A percentile compares a stretch with the other conserved stretches of the same genome.
Evolutionary conservation across 2,797 vertebrate genomes (phyloP).

Genomic region (Netta rufina): DNA sequence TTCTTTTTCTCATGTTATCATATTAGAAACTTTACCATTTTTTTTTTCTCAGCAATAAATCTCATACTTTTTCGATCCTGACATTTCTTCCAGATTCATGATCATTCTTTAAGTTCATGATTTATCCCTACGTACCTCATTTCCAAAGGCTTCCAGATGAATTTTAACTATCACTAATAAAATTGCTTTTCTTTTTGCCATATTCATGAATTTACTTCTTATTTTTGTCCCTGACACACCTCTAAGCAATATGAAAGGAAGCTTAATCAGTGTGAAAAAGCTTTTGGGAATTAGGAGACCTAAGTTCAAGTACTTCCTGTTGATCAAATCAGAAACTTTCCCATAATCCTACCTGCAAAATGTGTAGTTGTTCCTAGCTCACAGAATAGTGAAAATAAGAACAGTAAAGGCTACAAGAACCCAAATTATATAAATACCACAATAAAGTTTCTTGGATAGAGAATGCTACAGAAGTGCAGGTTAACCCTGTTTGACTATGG

Average conservation of each 20-base stretch:
- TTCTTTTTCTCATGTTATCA: not conserved
- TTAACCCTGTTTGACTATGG: not conserved
- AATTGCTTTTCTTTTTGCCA: not conserved
- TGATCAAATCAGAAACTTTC: conserved; percentile 3
- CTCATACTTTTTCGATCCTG: conserved; percentile 10
- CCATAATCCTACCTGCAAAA: not conserved
- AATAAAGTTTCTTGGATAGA: not conserved
- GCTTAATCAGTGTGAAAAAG: not conserved
- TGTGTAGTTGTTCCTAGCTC: not conserved
- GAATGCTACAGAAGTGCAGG: not conserved
- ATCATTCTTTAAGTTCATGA: not conserved
- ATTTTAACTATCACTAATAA: not conserved
- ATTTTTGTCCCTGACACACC: not conserved
- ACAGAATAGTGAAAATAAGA: not conserved
- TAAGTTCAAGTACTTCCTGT: not conserved
- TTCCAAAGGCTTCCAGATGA: not conserved
- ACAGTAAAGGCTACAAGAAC: not conserved
- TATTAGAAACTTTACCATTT: not conserved
- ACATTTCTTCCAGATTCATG: not conserved
- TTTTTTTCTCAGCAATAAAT: conserved; percentile 27
- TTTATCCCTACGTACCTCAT: not conserved
- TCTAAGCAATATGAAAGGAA: not conserved
- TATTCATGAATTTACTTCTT: not conserved
- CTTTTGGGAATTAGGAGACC: not conserved
- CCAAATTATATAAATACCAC: not conserved